Evolutionary conservation across 2,888 invertebrate genomes (phyloP), one percentile per base, ranked within the genome.

Genomic region (Selenia dentaria): DNA sequence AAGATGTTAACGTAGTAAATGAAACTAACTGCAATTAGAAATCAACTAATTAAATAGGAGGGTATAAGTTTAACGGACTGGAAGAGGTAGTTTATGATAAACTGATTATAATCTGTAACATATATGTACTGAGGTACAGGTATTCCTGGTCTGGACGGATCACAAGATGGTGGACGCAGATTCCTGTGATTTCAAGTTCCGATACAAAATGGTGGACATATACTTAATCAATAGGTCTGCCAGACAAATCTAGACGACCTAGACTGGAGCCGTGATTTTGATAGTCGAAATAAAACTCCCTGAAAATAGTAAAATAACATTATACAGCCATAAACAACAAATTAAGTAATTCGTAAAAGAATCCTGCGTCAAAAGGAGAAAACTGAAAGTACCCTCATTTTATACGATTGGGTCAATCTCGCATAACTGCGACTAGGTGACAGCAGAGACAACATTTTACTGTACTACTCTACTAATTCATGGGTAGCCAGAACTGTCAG

Each of bases 141-240:
- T 16, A 16, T 16, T 3, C 4, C 16, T 16, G 16, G 4, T 16
- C n/a, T n/a, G n/a, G n/a, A 16, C 16, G 3, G 2, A 26, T 8
- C 34, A n/a, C 45, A 39, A 45, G 24, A 45, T 39, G 29, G 38
- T 38, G 33, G 29, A 33, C 24, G 14, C 22, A 35, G 31, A 31
- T 20, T 29, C n/a, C 5, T 8, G 22, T 24, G 16, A 16, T 32
- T 32, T 20, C 36, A 37, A 24, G 22, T 26, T 13, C 25, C 26
- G 25, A 44, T 40, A 40, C 78, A 77, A 81, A 77, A 79, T 78
- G 72, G 72, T 73, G 74, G 75, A 68, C 70, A 64, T 70, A 55
- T 54, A 36, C 37, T 20, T 13, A 48, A 48, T 48, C 47, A 49
- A 61, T 32, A 32, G 31, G 33, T 41, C 39, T 51, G 34, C 40